phyloP scores from a whole-genome alignment of 2,797 vertebrate species.

The Onychomys leucogaster region DNA sequence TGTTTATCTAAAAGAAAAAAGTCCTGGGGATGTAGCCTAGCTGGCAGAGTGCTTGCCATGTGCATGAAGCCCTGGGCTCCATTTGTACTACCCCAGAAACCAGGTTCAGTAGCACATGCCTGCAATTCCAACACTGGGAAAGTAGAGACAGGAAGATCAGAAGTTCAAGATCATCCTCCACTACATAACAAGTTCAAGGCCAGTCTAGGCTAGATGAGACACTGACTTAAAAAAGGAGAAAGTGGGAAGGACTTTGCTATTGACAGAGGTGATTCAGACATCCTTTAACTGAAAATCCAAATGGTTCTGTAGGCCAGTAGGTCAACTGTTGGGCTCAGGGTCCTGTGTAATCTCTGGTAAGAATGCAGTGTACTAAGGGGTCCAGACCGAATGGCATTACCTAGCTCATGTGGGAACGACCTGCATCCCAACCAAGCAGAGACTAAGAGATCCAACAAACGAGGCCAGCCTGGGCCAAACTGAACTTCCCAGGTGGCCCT shows the following conservation, averaged over 20 bases:
- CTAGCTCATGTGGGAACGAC: constrained; percentile 33
- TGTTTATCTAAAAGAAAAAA: neutral
- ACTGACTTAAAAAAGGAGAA: neutral
- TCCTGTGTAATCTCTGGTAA: neutral
- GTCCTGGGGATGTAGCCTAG: neutral
- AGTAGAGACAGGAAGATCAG: neutral
- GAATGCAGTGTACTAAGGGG: neutral
- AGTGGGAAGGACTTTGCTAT: neutral
- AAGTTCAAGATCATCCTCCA: neutral
- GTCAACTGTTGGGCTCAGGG: neutral
- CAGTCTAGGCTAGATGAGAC: neutral
- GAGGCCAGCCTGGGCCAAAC: neutral
- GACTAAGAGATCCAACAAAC: neutral
- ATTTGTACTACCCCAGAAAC: neutral
- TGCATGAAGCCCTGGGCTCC: neutral
- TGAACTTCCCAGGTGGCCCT: neutral
- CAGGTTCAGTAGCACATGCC: neutral
- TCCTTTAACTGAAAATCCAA: constrained; percentile 40
- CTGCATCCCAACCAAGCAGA: neutral
- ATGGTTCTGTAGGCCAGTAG: neutral
- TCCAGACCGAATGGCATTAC: constrained; percentile 9
- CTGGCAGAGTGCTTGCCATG: neutral
- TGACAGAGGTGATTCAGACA: neutral
- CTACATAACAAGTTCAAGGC: neutral
- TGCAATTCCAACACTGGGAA: neutral